Conservation (phyloP, 2,888 invertebrate species). For the Lasioglossum oenotherae region DNA sequence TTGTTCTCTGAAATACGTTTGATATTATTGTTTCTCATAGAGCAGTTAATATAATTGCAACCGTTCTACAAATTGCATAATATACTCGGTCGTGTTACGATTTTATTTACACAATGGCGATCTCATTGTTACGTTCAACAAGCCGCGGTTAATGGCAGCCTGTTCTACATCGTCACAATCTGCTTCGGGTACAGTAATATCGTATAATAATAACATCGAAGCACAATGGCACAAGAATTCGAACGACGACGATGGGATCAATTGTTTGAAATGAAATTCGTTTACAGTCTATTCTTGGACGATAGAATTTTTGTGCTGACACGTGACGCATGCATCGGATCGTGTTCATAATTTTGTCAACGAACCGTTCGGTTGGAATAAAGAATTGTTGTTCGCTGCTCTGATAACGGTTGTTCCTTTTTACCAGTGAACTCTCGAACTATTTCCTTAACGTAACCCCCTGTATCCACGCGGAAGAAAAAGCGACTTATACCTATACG, state of each 20-base stretch:
- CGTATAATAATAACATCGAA: slow-evolving; percentile 31
- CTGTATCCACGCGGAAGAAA: not conserved
- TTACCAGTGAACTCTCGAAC: slow-evolving; percentile 26
- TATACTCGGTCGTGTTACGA: not conserved
- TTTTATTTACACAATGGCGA: slow-evolving; percentile 32
- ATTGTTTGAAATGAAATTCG: slow-evolving; percentile 5
- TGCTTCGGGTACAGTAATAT: slow-evolving; percentile 21
- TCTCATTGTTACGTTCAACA: slow-evolving; percentile 5
- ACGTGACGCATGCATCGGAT: not conserved
- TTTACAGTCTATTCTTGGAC: slow-evolving; percentile 16
- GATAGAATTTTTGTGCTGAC: slow-evolving; percentile 28
- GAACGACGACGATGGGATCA: not conserved
- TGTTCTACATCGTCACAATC: slow-evolving; percentile 31
- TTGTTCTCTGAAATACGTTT: not conserved
- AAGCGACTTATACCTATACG: slow-evolving; percentile 35
- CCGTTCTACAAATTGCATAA: slow-evolving; percentile 15
- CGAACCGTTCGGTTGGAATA: not conserved
- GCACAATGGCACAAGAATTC: slow-evolving; percentile 46
- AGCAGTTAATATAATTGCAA: not conserved
- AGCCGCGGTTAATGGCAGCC: slow-evolving; percentile 5
- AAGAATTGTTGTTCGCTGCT: not conserved
- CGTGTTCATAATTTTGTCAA: not conserved
- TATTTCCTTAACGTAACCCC: slow-evolving; percentile 10
- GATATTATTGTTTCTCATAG: not conserved
- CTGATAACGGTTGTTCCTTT: not conserved